A percentile compares a stretch with the other conserved stretches of the same genome.
These are phyloP conservation scores for Colletes latitarsis DNA, from an alignment of 1,140 invertebrate genomes.

Conservation along the genomic window DNA sequence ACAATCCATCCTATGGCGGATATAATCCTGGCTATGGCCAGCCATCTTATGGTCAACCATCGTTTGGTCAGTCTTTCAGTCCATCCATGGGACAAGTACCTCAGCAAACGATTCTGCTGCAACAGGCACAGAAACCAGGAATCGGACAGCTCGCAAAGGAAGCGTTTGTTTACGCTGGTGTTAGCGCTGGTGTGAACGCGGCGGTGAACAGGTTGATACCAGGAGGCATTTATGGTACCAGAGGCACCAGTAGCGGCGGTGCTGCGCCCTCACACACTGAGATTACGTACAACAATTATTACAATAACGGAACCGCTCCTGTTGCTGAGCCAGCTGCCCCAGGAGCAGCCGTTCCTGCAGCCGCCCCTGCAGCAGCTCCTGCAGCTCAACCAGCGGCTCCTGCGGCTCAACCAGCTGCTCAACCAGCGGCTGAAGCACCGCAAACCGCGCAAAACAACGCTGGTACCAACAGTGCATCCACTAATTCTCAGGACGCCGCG, in stretches of 20 bases:
- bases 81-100: conserved; percentile 61
- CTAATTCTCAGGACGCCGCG: conserved; percentile 47
- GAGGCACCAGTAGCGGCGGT: conserved; percentile 44
- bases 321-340: conserved; percentile 34
- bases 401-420: neutral
- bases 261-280: conserved; percentile 70
- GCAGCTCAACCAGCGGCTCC: conserved; percentile 22
- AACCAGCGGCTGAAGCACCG: conserved; percentile 15
- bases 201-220: conserved; percentile 77
- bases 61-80: conserved; percentile 60
- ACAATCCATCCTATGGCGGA: too few species aligned
- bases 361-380: conserved; percentile 10
- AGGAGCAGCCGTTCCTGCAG: conserved; percentile 23
- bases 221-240: conserved; percentile 76
- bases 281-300: conserved; percentile 79
- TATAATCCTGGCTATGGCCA: neutral
- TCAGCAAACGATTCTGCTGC: conserved; percentile 71
- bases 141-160: conserved; percentile 80
- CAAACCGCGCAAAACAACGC: conserved; percentile 35
- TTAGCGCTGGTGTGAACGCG: conserved; percentile 78
- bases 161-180: conserved; percentile 78
- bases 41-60: conserved; percentile 52
- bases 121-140: conserved; percentile 70
- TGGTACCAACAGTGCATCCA: conserved; percentile 32
- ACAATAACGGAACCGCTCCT: conserved; percentile 69